A percentile compares a stretch with the other conserved stretches of the same genome.
phyloP scores from a whole-genome alignment of 2,888 invertebrate genomes.

The Ernsta delagoae region DNA sequence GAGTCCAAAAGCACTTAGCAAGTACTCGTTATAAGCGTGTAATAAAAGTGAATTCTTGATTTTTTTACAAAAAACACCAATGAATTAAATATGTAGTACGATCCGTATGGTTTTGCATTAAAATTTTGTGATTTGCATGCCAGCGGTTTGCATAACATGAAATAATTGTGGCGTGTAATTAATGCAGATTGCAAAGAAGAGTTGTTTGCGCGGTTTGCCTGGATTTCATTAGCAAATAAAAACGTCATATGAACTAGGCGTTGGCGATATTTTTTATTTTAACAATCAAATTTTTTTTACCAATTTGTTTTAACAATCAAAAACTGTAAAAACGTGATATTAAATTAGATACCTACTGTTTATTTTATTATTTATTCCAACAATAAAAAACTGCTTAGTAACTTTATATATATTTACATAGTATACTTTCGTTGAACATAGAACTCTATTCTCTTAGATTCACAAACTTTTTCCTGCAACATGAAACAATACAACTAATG shows the following conservation, averaged over 20 bases:
- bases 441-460: background rate
- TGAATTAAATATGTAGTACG: background rate
- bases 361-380: too few relatives aligned
- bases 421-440: too few relatives aligned
- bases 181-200: conserved; percentile 12
- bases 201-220: conserved; percentile 5
- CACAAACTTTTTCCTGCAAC: background rate
- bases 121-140: background rate
- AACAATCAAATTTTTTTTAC: too few relatives aligned
- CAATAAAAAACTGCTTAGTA: too few relatives aligned
- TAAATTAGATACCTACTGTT: too few relatives aligned
- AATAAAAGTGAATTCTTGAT: background rate
- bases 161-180: conserved; percentile 27
- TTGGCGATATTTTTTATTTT: too few relatives aligned
- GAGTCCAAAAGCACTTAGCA: too few relatives aligned
- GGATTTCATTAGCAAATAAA: conserved; percentile 15
- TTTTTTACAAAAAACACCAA: background rate
- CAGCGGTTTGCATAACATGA: background rate
- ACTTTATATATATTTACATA: too few relatives aligned
- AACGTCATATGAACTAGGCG: too few relatives aligned
- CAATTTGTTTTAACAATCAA: too few relatives aligned
- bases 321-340: too few relatives aligned
- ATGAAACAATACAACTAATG: background rate
- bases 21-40: too few relatives aligned
- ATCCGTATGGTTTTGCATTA: conserved; percentile 7